Evolutionary conservation across 1,140 invertebrate species (phyloP), one percentile per base, ranked within the genome.

Genomic region (Psix sp.): DNA sequence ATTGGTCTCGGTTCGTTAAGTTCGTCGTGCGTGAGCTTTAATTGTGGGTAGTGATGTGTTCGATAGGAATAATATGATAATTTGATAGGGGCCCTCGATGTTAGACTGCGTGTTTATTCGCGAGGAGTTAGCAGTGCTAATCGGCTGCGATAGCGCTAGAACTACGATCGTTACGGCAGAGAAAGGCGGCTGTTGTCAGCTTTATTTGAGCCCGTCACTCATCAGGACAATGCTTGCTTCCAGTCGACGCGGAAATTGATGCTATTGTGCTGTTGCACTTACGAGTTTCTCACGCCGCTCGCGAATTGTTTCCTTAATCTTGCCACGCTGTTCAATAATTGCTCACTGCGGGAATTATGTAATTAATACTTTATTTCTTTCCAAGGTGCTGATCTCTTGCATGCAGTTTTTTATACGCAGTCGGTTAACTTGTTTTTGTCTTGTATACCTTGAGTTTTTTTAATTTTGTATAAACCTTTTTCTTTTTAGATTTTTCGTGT

Each of bases 21-120:
- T 84, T 80, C 70, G 59, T 79, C 78, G 79, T 77, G 77, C 78
- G 72, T 74, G 38, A 76, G 80, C 78, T 81, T 84, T 85, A 85
- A 85, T 84, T 85, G 83, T 79, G 84, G 83, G 81, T 83, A 84
- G 80, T 80, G 79, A 84, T 66, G 72, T 80, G 80, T 80, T 80
- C 84, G 83, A 86, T 86, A 83, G 82, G 80, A 84, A 85, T 85
- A 85, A 85, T 86, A 85, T 84, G 84, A 81, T 86, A 86, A 84
- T 85, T 77, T 62, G 21, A 59, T 67, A 56, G 49, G 65, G 26
- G n/a, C 17, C 11, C 9, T 31, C 33, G 38, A 54, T 45, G 10
- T 39, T n/a, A n/a, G n/a, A n/a, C 16, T 51, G 39, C 29, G 71
- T 81, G 77, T 81, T 81, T 79, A 70, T 24, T 24, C 43, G 1